Evolutionary conservation across 1,140 invertebrate species (phyloP), one percentile per base, ranked within the genome.

Genomic region (Lethocerus indicus): DNA sequence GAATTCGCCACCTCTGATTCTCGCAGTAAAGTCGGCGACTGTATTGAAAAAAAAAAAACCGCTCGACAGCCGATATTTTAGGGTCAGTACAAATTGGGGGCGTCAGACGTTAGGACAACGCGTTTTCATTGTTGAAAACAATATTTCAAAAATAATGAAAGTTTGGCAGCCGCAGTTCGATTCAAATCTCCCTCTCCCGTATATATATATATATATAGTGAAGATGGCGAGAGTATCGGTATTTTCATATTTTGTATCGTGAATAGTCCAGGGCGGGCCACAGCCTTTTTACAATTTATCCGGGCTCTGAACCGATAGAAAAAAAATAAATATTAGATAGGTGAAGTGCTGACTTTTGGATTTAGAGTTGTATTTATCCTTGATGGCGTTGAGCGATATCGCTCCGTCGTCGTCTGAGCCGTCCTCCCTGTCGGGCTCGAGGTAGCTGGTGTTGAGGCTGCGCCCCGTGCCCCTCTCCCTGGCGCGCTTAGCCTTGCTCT

Each of bases 301-400:
- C 16, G 29, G 29, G 9, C 29, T 32, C 16, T 12, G 9, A 9
- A 32, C 29, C 16, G 9, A 12, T 32, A 32, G 16, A 12, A 32
- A 12, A 12, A 32, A 32, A 12, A 32, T 12, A 12, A 12, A 12
- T 12, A 32, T 32, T 32, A 32, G 16, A 12, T 32, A 32, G 9
- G 29, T 12, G 9, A 32, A 32, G 29, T 32, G 29, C 20, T 32
- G 21, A 41, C 35, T 43, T 46, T 52, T 47, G 49, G 49, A 45
- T 49, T 54, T 54, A 37, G 74, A 76, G 63, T 96, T 96, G 64
- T 89, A 93, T 62, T 88, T 83, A 66, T 88, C 94, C 66, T 97
- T 96, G 58, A 96, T 95, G 27, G 90, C 90, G 51, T 84, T 78
- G 1, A 97, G 66, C 6, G 90, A 94, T 57, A 95, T 90, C 13